Percentiles rank a stretch among this genome's conserved stretches.
These are phyloP conservation scores for Silurus glanis DNA, from an alignment of 2,113 vertebrate species.

Conservation along the genomic window DNA sequence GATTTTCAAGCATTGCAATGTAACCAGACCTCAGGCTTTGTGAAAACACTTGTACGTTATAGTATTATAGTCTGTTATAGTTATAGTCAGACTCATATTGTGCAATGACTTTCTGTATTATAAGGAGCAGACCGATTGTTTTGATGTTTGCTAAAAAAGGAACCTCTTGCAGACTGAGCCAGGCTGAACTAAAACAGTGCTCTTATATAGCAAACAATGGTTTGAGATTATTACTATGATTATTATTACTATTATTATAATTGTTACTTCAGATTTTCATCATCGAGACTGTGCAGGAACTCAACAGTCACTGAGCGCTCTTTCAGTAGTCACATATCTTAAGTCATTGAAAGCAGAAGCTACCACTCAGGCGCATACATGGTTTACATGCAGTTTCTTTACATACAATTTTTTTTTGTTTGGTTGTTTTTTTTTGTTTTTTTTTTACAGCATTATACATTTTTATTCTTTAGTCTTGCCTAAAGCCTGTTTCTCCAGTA, in stretches of 20 bases:
- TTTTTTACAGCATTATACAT: not conserved
- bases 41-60: slow-evolving; percentile 28
- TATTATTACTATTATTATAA: not conserved
- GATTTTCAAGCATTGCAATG: slow-evolving; percentile 18
- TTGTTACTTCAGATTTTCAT: not conserved
- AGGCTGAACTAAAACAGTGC: slow-evolving; percentile 38
- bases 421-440: too few relatives aligned
- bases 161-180: slow-evolving; percentile 52
- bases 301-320: not conserved
- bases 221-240: not conserved
- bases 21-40: slow-evolving; percentile 44
- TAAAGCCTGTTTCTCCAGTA: not conserved
- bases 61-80: slow-evolving; percentile 6
- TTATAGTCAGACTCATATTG: slow-evolving; percentile 13
- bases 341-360: not conserved
- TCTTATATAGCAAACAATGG: not conserved
- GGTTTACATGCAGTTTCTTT: slow-evolving; percentile 15
- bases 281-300: not conserved
- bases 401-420: too few relatives aligned
- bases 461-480: not conserved
- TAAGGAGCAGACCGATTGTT: slow-evolving; percentile 34
- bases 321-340: not conserved
- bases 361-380: slow-evolving; percentile 19
- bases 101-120: slow-evolving; percentile 33
- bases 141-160: slow-evolving; percentile 4